These are phyloP conservation scores for Dendroctonus ponderosae DNA, from an alignment of 1,140 invertebrate species.

Conservation along the genomic window DNA sequence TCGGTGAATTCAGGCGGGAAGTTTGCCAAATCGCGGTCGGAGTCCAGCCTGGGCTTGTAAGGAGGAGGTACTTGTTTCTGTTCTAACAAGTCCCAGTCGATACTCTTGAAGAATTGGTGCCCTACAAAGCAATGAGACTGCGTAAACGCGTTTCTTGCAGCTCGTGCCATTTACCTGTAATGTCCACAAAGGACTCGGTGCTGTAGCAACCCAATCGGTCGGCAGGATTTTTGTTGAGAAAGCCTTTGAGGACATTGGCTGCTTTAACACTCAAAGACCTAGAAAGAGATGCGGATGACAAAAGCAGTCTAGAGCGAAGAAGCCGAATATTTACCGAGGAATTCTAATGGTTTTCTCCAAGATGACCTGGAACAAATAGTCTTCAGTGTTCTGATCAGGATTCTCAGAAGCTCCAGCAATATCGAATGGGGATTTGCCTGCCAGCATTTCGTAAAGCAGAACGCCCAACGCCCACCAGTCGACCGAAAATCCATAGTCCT, in stretches of 20 bases:
- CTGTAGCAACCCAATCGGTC: constrained; percentile 92
- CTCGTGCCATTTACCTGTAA: constrained; percentile 57
- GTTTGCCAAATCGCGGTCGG: constrained; percentile 93
- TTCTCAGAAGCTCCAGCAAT: constrained; percentile 93
- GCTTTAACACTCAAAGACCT: constrained; percentile 92
- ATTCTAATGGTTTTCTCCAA: constrained; percentile 98
- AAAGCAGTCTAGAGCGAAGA: not conserved
- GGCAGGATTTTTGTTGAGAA: constrained; percentile 97
- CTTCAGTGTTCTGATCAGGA: constrained; percentile 98
- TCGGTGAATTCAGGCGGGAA: constrained; percentile 99
- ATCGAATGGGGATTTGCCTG: constrained; percentile 97
- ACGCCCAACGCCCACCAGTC: constrained; percentile 98
- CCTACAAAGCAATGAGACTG: constrained; percentile 36
- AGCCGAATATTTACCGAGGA: constrained; percentile 57
- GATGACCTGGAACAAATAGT: constrained; percentile 98
- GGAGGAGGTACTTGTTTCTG: constrained; percentile 95
- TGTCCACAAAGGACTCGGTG: constrained; percentile 88
- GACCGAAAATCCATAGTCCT: constrained; percentile 93
- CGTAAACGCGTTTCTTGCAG: not conserved
- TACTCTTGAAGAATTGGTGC: constrained; percentile 97
- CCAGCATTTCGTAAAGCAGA: constrained; percentile 97
- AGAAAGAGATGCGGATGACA: not conserved
- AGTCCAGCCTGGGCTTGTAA: constrained; percentile 90
- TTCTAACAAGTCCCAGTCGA: constrained; percentile 98
- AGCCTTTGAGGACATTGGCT: constrained; percentile 94